Conservation (phyloP, 2,888 invertebrate species). For the Strigamia maritima region DNA sequence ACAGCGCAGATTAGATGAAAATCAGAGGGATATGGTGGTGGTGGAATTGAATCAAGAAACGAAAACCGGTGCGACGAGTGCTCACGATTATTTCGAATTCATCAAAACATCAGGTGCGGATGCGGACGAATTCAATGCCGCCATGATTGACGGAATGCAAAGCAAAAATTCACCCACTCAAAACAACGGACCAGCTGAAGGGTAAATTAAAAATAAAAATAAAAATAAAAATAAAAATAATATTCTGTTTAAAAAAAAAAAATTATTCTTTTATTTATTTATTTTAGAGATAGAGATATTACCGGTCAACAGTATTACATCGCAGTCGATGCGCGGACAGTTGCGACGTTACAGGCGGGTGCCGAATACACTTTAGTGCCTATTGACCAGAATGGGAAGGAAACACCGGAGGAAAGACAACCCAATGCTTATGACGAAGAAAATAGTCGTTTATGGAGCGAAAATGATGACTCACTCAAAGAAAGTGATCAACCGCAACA, state of each 20-base stretch:
- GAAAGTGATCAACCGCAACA: constrained; percentile 20
- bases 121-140: neutral
- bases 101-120: neutral
- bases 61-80: neutral
- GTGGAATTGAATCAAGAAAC: neutral
- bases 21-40: neutral
- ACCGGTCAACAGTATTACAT: constrained; percentile 32
- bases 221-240: neutral
- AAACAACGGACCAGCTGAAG: neutral
- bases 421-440: constrained; percentile 26
- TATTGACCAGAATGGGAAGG: constrained; percentile 8
- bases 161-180: neutral
- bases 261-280: neutral
- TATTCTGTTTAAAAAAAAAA: neutral
- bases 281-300: neutral
- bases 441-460: neutral
- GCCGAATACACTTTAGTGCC: constrained; percentile 36
- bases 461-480: neutral
- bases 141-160: neutral
- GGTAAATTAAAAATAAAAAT: neutral
- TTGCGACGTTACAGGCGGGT: constrained; percentile 31
- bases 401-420: neutral
- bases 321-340: constrained; percentile 35
- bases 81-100: constrained; percentile 22
- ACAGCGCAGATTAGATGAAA: neutral